Conservation (phyloP, 2,797 vertebrate species). For the Poeciliopsis infans region DNA sequence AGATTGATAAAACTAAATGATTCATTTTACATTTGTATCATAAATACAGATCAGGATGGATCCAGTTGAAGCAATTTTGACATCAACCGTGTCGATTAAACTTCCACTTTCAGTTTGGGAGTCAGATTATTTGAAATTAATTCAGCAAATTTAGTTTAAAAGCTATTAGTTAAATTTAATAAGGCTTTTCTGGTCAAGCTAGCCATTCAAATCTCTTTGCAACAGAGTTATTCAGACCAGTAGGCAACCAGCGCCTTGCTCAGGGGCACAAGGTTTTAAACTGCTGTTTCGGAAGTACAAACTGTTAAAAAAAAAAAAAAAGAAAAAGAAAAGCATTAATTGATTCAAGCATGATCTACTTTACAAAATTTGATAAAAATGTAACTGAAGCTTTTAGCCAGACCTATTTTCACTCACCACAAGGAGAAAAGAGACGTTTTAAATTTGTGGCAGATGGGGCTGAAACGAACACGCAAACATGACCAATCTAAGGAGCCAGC, state of each 20-base stretch:
- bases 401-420: not conserved
- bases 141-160: not conserved
- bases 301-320: not conserved
- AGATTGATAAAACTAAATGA: not conserved
- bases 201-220: not conserved
- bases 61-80: not conserved
- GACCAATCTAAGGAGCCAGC: not conserved
- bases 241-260: not conserved
- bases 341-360: not conserved
- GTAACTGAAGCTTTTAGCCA: no score
- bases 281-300: not conserved
- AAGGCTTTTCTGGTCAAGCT: not conserved
- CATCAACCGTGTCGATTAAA: not conserved
- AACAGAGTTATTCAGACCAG: not conserved
- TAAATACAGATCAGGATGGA: not conserved
- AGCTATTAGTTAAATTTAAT: not conserved
- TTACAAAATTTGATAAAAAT: not conserved
- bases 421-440: not conserved
- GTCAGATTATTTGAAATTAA: not conserved
- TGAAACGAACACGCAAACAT: not conserved
- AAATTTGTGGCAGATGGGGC: not conserved
- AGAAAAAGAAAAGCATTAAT: not conserved
- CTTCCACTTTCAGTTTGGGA: not conserved
- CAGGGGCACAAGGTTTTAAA: not conserved
- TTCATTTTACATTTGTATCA: not conserved